phyloP scores from a whole-genome alignment of 2,113 vertebrate species.

The Nycticryphes semicollaris region DNA sequence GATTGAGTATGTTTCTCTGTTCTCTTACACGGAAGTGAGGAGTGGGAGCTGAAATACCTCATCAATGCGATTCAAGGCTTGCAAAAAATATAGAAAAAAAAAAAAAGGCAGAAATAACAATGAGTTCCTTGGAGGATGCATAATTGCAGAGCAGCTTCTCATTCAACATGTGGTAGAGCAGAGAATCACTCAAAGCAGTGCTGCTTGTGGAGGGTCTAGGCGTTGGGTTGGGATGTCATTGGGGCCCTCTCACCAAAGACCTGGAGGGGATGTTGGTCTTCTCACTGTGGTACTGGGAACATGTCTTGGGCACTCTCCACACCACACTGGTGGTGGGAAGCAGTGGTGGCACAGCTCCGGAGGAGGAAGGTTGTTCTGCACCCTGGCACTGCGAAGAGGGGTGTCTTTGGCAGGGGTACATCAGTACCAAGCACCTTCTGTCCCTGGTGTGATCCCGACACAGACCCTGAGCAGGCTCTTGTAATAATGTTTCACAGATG shows the following conservation, averaged over 20 bases:
- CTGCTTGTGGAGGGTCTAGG: neutral
- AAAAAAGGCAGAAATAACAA: neutral
- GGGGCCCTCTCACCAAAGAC: neutral
- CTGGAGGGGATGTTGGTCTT: neutral
- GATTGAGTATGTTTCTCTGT: neutral
- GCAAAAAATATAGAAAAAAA: neutral
- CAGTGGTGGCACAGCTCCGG: rapidly evolving
- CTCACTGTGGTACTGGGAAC: neutral
- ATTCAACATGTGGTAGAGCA: rapidly evolving
- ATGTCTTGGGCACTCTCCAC: neutral
- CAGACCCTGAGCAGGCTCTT: neutral
- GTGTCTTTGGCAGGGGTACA: neutral
- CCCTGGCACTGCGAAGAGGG: neutral
- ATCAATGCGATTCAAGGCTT: rapidly evolving
- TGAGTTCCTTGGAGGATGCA: rapidly evolving
- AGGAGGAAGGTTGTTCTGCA: neutral
- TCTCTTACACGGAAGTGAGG: rapidly evolving
- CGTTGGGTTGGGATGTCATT: neutral
- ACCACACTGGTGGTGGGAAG: neutral
- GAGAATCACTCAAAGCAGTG: neutral
- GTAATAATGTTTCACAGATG: neutral
- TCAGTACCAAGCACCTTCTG: neutral
- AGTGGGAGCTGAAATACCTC: neutral
- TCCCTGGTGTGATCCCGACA: neutral
- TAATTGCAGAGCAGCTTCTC: neutral